phyloP scores from a whole-genome alignment of 2,888 invertebrate genomes.

The Serrognathus titanus region DNA sequence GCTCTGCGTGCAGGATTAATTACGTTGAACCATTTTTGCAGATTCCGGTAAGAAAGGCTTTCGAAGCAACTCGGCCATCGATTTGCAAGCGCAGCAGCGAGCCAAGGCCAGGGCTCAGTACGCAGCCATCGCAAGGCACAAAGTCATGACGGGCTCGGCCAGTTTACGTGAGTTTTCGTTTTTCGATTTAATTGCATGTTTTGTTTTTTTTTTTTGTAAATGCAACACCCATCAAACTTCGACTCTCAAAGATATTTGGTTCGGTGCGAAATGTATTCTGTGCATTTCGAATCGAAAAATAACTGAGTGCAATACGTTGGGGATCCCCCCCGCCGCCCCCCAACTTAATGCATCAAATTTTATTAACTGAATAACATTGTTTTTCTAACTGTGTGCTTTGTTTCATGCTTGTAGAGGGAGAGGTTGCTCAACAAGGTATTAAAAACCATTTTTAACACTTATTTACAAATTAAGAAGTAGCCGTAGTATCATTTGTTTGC shows the following conservation, averaged over 20 bases:
- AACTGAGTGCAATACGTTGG: too few relatives aligned
- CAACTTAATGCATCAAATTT: too few relatives aligned
- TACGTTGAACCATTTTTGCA: constrained; percentile 22
- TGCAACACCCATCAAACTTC: not conserved
- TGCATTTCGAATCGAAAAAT: too few relatives aligned
- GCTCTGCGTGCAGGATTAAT: not conserved
- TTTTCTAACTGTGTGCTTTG: constrained; percentile 28
- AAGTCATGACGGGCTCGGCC: constrained; percentile 62
- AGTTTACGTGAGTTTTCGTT: constrained; percentile 66
- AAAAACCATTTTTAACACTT: constrained; percentile 22
- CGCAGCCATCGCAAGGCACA: constrained; percentile 74
- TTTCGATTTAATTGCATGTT: not conserved
- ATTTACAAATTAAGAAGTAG: not conserved
- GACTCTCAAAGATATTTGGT: not conserved
- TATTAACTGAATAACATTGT: not conserved
- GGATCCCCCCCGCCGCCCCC: too few relatives aligned
- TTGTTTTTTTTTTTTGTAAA: not conserved
- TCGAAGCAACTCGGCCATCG: constrained; percentile 90
- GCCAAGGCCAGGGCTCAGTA: constrained; percentile 82
- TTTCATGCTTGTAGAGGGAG: constrained; percentile 56
- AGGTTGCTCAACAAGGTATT: constrained; percentile 64
- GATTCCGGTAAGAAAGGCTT: constrained; percentile 52
- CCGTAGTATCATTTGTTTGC: not conserved
- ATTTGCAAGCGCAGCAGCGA: constrained; percentile 86
- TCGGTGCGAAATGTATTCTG: too few relatives aligned